These are phyloP conservation scores for Ptychoptera albimana DNA, from an alignment of 2,888 invertebrate genomes.

Conservation along the genomic window DNA sequence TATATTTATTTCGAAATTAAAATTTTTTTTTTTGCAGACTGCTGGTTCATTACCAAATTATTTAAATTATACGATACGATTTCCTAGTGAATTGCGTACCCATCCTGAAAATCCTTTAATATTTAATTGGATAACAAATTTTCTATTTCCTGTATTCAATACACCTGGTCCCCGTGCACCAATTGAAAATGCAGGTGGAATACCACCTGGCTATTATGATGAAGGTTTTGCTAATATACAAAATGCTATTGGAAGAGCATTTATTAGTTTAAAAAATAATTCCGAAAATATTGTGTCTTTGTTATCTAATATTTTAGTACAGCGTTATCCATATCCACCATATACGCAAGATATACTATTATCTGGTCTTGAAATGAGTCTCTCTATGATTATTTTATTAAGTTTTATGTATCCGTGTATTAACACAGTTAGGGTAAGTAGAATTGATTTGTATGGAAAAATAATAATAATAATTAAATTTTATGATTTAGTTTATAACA, in stretches of 20 bases:
- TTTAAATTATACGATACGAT: conserved; percentile 35
- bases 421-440: conserved; percentile 43
- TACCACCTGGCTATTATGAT: conserved; percentile 28
- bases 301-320: conserved; percentile 21
- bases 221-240: conserved; percentile 52
- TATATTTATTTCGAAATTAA: background rate
- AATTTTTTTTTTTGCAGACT: too few species aligned
- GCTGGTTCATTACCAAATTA: conserved; percentile 20
- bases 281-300: conserved; percentile 2
- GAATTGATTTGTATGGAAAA: background rate
- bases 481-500: conserved; percentile 16
- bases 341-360: conserved; percentile 48
- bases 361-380: conserved; percentile 40
- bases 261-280: conserved; percentile 13
- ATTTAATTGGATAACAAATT: conserved; percentile 40
- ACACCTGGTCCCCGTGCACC: conserved; percentile 44
- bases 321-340: conserved; percentile 52
- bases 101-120: conserved; percentile 26
- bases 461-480: background rate
- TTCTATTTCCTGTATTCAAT: conserved; percentile 46
- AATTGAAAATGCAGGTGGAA: conserved; percentile 29
- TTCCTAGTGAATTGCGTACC: conserved; percentile 38
- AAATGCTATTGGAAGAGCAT: conserved; percentile 33
- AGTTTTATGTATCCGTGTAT: conserved; percentile 64
- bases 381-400: conserved; percentile 58